Conservation (phyloP, 2,113 vertebrate genomes). For the Triplophysa dalaica region DNA sequence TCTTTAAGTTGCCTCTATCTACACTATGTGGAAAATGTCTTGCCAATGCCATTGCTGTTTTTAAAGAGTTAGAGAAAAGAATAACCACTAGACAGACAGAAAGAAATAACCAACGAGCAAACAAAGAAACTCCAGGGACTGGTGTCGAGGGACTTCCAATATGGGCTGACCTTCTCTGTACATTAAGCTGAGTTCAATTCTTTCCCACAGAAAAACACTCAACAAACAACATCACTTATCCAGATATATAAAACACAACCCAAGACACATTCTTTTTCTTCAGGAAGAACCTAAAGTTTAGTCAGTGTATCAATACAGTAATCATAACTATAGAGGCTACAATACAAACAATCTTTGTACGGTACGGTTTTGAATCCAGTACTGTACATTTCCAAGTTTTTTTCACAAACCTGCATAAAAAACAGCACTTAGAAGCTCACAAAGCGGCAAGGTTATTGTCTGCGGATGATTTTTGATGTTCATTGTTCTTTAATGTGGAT, state of each 20-base stretch:
- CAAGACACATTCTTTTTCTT: background rate
- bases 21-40: too few relatives aligned
- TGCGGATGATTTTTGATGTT: conserved; percentile 8
- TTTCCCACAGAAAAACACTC: conserved; percentile 33
- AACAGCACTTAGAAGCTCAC: background rate
- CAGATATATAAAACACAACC: conserved; percentile 3
- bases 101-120: background rate
- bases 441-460: background rate
- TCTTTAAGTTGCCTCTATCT: too few relatives aligned
- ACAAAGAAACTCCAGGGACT: conserved; percentile 18
- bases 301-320: background rate
- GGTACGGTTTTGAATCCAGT: background rate
- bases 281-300: background rate
- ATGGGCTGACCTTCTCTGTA: conserved; percentile 6
- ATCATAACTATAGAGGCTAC: conserved; percentile 1
- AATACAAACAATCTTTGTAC: conserved; percentile 1
- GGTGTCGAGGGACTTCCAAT: conserved; percentile 19
- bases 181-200: conserved; percentile 31
- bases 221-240: conserved; percentile 20
- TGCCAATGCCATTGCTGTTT: too few relatives aligned
- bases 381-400: background rate
- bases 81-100: background rate
- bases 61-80: background rate
- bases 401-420: background rate
- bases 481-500: conserved; percentile 2